phyloP scores from a whole-genome alignment of 2,888 invertebrate species.

The Latrodectus elegans region DNA sequence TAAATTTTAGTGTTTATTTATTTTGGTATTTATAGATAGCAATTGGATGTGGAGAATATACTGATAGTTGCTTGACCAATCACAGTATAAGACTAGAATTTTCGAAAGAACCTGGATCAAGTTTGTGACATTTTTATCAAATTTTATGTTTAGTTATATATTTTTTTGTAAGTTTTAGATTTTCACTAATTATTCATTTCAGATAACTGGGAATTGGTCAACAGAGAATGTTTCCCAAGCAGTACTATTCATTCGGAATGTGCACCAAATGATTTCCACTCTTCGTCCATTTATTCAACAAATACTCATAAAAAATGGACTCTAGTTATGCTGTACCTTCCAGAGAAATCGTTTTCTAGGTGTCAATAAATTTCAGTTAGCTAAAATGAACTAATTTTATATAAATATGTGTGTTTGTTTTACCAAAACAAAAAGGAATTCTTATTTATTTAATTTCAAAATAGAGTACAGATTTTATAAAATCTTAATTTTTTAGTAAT shows the following conservation, averaged over 20 bases:
- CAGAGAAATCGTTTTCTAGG: conserved; percentile 75
- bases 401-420: too few species aligned
- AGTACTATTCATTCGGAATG: conserved; percentile 73
- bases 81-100: conserved; percentile 74
- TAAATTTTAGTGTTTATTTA: neutral
- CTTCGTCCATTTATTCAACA: conserved; percentile 73
- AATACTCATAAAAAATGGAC: conserved; percentile 74
- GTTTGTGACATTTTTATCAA: conserved; percentile 22
- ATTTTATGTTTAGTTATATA: neutral
- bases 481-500: too few species aligned
- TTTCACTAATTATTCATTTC: neutral
- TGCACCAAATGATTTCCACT: conserved; percentile 74
- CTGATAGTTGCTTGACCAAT: conserved; percentile 72
- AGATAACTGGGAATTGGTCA: conserved; percentile 74
- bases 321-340: conserved; percentile 74
- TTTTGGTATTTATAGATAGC: conserved; percentile 72
- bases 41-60: conserved; percentile 74
- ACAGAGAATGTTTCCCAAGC: conserved; percentile 74
- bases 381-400: too few species aligned
- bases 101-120: conserved; percentile 73
- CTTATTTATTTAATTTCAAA: too few species aligned
- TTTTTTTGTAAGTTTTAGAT: neutral
- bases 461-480: too few species aligned
- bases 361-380: conserved; percentile 51
- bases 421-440: too few species aligned